Conservation (phyloP, 2,797 vertebrate genomes). For the Hydrolagus colliei region DNA sequence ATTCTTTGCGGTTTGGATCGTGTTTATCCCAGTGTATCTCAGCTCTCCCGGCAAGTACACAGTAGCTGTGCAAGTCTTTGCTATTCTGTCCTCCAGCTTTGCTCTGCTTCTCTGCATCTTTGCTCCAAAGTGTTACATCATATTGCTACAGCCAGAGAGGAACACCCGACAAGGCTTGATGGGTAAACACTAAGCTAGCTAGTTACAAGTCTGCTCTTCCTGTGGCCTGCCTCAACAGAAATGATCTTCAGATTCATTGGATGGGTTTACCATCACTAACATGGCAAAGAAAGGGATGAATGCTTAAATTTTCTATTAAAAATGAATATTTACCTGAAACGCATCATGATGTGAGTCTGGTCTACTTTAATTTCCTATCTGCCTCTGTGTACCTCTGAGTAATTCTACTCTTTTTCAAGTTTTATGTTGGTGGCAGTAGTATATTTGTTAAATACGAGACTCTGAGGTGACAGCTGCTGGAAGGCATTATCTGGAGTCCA, state of each 20-base stretch:
- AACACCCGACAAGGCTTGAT: not conserved
- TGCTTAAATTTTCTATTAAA: not conserved
- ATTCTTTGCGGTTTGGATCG: constrained; percentile 1
- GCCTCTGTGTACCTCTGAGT: no score
- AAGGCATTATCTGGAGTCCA: no score
- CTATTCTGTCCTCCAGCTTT: constrained; percentile 18
- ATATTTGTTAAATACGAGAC: no score
- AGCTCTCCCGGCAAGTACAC: constrained; percentile 11
- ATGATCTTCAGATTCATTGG: not conserved
- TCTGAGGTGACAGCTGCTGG: no score
- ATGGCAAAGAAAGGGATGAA: not conserved
- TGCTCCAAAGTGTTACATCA: not conserved
- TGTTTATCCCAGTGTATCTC: not conserved
- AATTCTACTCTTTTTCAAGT: no score
- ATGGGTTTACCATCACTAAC: not conserved
- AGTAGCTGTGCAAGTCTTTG: constrained; percentile 11
- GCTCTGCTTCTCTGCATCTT: constrained; percentile 18
- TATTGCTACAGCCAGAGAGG: not conserved
- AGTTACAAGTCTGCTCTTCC: not conserved
- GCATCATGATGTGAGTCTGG: no score
- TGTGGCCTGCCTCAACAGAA: not conserved
- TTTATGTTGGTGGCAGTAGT: no score
- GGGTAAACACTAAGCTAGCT: not conserved
- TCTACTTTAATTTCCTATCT: no score
- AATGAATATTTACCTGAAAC: no score